phyloP scores from a whole-genome alignment of 2,888 invertebrate species.

The Tenthredo distinguenda region DNA sequence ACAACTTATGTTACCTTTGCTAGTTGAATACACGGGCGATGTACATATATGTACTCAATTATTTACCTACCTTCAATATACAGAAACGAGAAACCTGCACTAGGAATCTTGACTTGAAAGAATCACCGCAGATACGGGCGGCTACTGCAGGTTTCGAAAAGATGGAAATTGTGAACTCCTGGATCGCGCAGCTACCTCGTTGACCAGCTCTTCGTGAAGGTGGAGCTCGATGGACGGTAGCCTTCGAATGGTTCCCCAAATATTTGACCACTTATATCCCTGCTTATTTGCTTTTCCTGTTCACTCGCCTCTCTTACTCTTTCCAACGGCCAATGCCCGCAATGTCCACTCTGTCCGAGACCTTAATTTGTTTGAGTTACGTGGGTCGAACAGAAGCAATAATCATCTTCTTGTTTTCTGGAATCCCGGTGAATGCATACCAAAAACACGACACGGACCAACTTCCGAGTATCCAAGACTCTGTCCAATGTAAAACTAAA shows the following conservation, averaged over 20 bases:
- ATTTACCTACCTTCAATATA: constrained; percentile 1
- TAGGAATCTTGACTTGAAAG: constrained; percentile 42
- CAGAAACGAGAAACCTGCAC: neutral
- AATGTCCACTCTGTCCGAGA: constrained; percentile 56
- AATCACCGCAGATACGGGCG: constrained; percentile 22
- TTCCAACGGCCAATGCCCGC: constrained; percentile 47
- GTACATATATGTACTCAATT: constrained; percentile 18
- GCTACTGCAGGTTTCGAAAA: constrained; percentile 23
- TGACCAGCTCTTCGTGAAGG: neutral
- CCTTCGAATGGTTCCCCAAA: constrained; percentile 59
- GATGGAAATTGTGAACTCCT: constrained; percentile 27
- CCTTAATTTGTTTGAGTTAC: constrained; percentile 62
- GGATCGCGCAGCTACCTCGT: neutral
- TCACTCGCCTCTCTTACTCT: constrained; percentile 17
- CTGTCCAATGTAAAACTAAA: neutral
- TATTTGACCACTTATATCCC: constrained; percentile 61
- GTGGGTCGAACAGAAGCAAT: constrained; percentile 56
- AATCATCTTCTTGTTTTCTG: constrained; percentile 56
- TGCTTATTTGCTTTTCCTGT: constrained; percentile 61
- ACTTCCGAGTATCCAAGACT: constrained; percentile 26
- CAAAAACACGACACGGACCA: neutral
- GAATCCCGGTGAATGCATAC: constrained; percentile 41
- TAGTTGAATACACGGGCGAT: constrained; percentile 24
- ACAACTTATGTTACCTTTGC: constrained; percentile 24
- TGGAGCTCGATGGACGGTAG: constrained; percentile 47